Evolutionary conservation across 1,140 invertebrate genomes (phyloP).

Genomic region (Arion vulgaris): DNA sequence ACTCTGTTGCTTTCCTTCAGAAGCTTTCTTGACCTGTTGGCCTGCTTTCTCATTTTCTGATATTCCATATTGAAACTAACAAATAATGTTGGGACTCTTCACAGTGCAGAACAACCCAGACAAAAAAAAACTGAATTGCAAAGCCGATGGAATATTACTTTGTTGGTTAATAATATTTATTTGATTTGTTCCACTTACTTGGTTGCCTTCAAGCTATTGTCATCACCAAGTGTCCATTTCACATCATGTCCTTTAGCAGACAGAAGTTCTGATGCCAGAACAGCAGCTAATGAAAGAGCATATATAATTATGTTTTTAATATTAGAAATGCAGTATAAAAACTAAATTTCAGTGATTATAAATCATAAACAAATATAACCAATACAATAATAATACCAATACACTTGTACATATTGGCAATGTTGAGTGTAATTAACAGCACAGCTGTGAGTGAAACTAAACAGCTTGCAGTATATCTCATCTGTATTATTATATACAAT

Average conservation of each 20-base stretch:
- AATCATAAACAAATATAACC: too few species aligned
- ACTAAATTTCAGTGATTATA: too few species aligned
- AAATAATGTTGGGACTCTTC: too few species aligned
- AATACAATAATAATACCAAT: not conserved
- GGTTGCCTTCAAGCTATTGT: slow-evolving; percentile 54
- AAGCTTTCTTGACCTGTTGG: too few species aligned
- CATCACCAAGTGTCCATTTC: slow-evolving; percentile 63
- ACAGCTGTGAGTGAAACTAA: not conserved
- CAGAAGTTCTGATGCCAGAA: slow-evolving; percentile 70
- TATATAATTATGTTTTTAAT: not conserved
- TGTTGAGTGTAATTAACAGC: not conserved
- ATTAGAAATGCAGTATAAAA: not conserved
- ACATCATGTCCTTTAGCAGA: slow-evolving; percentile 60
- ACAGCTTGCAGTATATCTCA: not conserved
- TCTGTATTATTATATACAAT: too few species aligned
- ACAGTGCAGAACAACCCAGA: too few species aligned
- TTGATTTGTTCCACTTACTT: slow-evolving; percentile 47
- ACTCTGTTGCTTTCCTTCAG: too few species aligned
- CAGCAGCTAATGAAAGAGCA: slow-evolving; percentile 53
- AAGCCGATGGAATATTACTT: not conserved
- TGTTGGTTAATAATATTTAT: too few species aligned
- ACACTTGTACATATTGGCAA: not conserved
- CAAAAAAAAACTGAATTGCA: not conserved
- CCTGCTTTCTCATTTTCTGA: too few species aligned
- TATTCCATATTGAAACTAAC: too few species aligned